Base-by-base conservation (phyloP, 2,797 vertebrate species). In the Bovichtus variegatus region DNA sequence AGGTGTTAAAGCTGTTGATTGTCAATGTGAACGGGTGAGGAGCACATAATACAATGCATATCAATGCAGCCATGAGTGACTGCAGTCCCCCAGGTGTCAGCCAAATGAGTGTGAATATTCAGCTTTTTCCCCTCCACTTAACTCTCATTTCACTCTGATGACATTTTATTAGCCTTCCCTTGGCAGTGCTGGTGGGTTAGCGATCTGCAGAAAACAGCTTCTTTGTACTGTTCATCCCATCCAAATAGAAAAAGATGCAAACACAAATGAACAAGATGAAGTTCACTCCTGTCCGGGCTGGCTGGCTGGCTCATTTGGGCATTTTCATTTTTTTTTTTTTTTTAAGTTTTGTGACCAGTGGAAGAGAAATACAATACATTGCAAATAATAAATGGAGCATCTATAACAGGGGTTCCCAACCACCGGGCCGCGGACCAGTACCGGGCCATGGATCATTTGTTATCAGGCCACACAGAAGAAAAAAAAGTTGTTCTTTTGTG, bases 81-180 rank as follows among this genome's bases (percentile, higher is more conserved):
- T 90, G 86, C 84, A 73, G 82, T 93, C 91, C 93, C 92, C 93
- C 90, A 94, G 92, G 94, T 95, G 94, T 94, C 91, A 92, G 87
- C 90, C 89, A 95, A 95, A 94, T 94, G 91, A 93, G 92, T 90
- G 92, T 94, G 93, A 96, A 95, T 95, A 95, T 95, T 94, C 94
- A 95, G 85, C 88, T 91, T 90, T 93, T 93, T 92, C 92, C 90
- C 90, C 93, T 93, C 91, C 94, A 93, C 93, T 95, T 95, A 94
- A 92, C 93, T 95, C 94, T 91, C 85, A 92, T 94, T 94, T 94
- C 92, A 91, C 91, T 94, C 87, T 93, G 90, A 93, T 94, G 91
- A 94, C 92, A 94, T 91, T 94, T 93, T 94, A 94, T 93, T 92
- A 94, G 91, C 85, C 76, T 84, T 92, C 87, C 88, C 90, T 84